A percentile compares a stretch with the other conserved stretches of the same genome.
phyloP scores from a whole-genome alignment of 2,888 invertebrate species.

The Ophion obscuratus region DNA sequence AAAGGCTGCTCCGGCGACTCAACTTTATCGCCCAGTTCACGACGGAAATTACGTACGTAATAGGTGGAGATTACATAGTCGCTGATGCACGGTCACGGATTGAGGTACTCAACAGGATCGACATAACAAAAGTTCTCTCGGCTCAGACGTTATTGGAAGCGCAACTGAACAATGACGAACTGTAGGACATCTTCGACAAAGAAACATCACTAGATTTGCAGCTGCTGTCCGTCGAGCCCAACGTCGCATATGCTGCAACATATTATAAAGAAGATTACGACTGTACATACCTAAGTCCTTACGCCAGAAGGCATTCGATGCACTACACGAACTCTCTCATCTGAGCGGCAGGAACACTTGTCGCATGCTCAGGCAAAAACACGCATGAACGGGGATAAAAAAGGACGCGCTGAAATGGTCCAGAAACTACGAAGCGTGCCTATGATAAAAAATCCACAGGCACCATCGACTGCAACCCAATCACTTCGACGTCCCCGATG shows the following conservation, averaged over 20 bases:
- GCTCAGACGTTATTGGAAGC: constrained; percentile 9
- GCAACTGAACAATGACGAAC: constrained; percentile 39
- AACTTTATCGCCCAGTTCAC: constrained; percentile 57
- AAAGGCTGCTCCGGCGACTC: constrained; percentile 42
- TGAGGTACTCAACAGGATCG: constrained; percentile 5
- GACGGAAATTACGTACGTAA: constrained; percentile 46
- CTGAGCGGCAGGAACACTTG: too few species aligned
- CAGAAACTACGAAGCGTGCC: too few species aligned
- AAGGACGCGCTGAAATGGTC: too few species aligned
- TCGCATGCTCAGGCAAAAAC: too few species aligned
- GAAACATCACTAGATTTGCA: background rate
- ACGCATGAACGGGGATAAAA: too few species aligned
- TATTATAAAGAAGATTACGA: too few species aligned
- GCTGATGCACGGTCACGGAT: constrained; percentile 50
- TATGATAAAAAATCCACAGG: too few species aligned
- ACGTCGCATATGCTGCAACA: background rate
- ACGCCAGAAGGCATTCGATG: too few species aligned
- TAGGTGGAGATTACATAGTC: constrained; percentile 43
- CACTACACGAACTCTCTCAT: too few species aligned
- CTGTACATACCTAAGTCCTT: too few species aligned
- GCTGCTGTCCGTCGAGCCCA: background rate
- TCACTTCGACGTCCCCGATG: constrained; percentile 61
- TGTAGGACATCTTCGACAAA: background rate
- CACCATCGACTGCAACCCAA: background rate
- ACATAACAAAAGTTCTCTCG: constrained; percentile 28